phyloP scores from a whole-genome alignment of 2,113 vertebrate genomes.

The Dryoscopus gambensis region DNA sequence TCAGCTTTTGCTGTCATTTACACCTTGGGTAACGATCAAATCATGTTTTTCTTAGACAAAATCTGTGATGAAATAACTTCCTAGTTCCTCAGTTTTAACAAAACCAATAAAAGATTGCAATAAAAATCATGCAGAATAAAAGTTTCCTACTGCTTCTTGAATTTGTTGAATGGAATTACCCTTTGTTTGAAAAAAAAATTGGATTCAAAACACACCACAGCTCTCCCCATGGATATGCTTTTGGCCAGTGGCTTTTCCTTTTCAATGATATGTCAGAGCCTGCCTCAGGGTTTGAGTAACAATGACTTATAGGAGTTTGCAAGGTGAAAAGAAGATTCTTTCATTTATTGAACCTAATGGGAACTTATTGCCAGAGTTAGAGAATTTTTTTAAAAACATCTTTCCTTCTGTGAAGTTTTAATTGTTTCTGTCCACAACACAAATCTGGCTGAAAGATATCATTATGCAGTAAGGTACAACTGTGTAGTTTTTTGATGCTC shows the following conservation, averaged over 20 bases:
- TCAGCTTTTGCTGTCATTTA: neutral
- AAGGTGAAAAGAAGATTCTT: neutral
- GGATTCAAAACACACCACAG: neutral
- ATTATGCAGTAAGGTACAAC: neutral
- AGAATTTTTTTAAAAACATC: neutral
- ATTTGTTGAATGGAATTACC: neutral
- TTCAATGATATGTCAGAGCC: neutral
- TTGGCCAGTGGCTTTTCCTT: neutral
- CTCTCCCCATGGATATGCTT: neutral
- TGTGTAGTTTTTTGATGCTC: neutral
- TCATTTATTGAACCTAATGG: neutral
- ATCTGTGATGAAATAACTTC: neutral
- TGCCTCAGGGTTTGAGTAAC: neutral
- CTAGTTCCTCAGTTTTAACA: neutral
- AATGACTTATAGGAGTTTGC: neutral
- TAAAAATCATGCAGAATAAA: neutral
- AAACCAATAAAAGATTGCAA: neutral
- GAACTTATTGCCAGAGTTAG: neutral
- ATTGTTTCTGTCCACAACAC: neutral
- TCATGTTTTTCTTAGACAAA: neutral
- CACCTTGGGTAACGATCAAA: neutral
- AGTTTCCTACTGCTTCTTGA: neutral
- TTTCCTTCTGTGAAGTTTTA: neutral
- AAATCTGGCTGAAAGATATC: neutral
- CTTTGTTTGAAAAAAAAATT: neutral